phyloP scores from a whole-genome alignment of 2,888 invertebrate species.

The Chalcis sispes region DNA sequence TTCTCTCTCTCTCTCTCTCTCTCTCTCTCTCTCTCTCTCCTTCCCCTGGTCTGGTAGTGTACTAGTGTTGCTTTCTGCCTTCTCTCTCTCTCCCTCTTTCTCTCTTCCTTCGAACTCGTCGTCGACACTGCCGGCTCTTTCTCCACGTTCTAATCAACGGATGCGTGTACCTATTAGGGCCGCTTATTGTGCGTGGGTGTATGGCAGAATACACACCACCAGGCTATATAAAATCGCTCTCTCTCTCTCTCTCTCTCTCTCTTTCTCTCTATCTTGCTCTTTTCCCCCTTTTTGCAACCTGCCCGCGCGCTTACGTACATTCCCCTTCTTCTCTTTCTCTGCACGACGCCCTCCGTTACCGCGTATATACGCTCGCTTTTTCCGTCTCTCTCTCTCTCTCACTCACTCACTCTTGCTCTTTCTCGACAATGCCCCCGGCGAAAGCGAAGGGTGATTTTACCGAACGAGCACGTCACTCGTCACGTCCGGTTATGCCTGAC shows the following conservation, averaged over 20 bases:
- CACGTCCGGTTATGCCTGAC: constrained; percentile 69
- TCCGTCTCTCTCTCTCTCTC: constrained; percentile 6
- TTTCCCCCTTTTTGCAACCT: constrained; percentile 55
- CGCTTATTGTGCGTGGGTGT: constrained; percentile 75
- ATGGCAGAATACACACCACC: constrained; percentile 54
- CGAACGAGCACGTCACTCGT: constrained; percentile 70
- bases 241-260: constrained; percentile 52
- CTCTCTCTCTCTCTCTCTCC: constrained; percentile 47
- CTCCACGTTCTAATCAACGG: constrained; percentile 74
- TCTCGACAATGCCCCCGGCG: constrained; percentile 13
- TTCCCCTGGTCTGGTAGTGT: constrained; percentile 75
- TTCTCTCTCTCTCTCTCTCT: constrained; percentile 41
- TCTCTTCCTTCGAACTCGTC: constrained; percentile 55
- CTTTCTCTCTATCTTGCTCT: constrained; percentile 44
- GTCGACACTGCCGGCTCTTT: constrained; percentile 52
- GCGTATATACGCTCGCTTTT: not conserved
- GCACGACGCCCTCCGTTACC: too few relatives aligned
- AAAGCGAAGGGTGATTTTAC: constrained; percentile 64
- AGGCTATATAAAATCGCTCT: constrained; percentile 60
- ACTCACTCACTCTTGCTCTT: not conserved
- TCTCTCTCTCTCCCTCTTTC: constrained; percentile 42
- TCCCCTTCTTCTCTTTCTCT: too few relatives aligned
- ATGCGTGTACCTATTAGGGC: constrained; percentile 75
- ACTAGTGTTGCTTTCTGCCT: constrained; percentile 7
- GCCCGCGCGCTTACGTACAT: constrained; percentile 4